Evolutionary conservation across 2,797 vertebrate species (phyloP).

Genomic region (Melanogrammus aeglefinus): DNA sequence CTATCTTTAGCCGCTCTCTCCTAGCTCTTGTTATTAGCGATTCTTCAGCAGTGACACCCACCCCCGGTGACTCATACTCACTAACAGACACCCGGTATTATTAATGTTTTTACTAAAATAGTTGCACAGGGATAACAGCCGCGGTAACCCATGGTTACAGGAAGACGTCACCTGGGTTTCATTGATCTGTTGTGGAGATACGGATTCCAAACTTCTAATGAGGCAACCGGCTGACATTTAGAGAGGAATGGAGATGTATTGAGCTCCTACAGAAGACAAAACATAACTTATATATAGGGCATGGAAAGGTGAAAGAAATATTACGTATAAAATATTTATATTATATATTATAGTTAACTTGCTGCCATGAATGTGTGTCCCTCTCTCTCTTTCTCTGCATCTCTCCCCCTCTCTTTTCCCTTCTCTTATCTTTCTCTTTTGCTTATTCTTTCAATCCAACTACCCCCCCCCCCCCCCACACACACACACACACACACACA

Average conservation of each 20-base stretch:
- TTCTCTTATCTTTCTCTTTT: neutral
- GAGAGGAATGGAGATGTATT: neutral
- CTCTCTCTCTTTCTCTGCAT: neutral
- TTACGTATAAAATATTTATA: neutral
- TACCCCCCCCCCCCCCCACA: too few relatives aligned
- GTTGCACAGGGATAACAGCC: slow-evolving; percentile 61
- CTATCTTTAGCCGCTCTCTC: slow-evolving; percentile 65
- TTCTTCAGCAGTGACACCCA: slow-evolving; percentile 57
- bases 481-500: too few relatives aligned
- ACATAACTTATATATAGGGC: neutral
- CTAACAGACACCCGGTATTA: slow-evolving; percentile 67
- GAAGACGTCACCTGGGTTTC: slow-evolving; percentile 48
- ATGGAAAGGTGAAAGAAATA: neutral
- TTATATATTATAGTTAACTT: neutral
- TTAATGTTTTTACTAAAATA: slow-evolving; percentile 73
- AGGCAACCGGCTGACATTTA: slow-evolving; percentile 33
- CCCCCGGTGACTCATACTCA: slow-evolving; percentile 67
- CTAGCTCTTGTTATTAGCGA: slow-evolving; percentile 36
- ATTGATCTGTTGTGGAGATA: slow-evolving; percentile 43
- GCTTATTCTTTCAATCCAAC: slow-evolving; percentile 2
- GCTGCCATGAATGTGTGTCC: neutral
- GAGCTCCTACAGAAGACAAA: neutral
- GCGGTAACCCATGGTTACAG: slow-evolving; percentile 67
- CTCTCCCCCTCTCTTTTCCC: neutral
- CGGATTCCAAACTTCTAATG: slow-evolving; percentile 46